phyloP scores from a whole-genome alignment of 2,888 invertebrate species.

The Augochlorella aurata region DNA sequence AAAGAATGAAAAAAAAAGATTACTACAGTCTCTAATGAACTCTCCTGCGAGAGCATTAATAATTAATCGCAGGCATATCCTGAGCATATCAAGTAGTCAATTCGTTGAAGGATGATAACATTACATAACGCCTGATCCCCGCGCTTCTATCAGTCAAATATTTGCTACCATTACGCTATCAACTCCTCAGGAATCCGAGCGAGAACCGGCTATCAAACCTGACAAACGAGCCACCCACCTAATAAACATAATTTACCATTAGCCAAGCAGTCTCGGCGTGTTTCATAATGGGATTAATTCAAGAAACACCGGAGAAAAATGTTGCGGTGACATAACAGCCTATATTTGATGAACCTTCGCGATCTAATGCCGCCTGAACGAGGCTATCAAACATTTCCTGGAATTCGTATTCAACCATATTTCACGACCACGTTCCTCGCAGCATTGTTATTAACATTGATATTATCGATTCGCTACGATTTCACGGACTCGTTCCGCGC shows the following conservation, averaged over 20 bases:
- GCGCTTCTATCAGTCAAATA: not conserved
- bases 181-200: not conserved
- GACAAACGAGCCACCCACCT: not conserved
- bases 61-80: not conserved
- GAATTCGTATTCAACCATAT: too few relatives aligned
- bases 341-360: not conserved
- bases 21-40: not conserved
- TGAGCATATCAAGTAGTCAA: not conserved
- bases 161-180: not conserved
- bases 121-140: not conserved
- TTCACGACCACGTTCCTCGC: too few relatives aligned
- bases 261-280: not conserved
- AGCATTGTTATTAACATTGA: too few relatives aligned
- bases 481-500: not conserved
- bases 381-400: too few relatives aligned
- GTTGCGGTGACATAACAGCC: not conserved
- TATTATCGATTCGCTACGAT: not conserved
- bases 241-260: conserved; percentile 5
- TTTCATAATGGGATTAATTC: not conserved
- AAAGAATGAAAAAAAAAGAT: not conserved
- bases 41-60: not conserved
- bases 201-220: not conserved
- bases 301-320: not conserved
- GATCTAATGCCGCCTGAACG: too few relatives aligned
- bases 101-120: not conserved